Base-by-base conservation (phyloP, 2,888 invertebrate species). In the Arctia plantaginis region DNA sequence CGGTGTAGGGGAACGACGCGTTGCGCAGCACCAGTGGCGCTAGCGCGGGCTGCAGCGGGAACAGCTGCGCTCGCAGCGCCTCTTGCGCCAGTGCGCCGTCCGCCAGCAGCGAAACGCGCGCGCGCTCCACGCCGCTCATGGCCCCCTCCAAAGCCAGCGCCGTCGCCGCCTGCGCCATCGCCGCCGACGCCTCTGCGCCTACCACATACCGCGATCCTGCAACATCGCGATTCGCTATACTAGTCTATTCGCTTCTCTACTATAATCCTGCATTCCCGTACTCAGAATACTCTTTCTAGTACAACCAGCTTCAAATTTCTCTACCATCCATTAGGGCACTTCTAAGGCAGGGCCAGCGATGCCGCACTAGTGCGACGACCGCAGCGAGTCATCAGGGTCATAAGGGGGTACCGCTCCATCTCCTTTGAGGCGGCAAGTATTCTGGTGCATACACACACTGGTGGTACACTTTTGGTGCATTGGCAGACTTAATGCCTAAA, bases 1-100 rank as follows among this genome's bases (percentile, higher is more conserved):
- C 97, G 73, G 95, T 92, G 85, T 96, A 96, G 0, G 96, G 96
- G 81, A 79, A 76, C 64, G 89, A 77, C 20, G 85, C 83, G 77
- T 81, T 78, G 71, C 35, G 69, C n/a, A n/a, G 84, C 80, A 76
- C 73, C 4, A 62, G 70, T 74, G 35, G 33, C 35, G 62, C 18
- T 7, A 30, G 92, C 51, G 83, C 64, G 84, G 79, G 65, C 86
- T 73, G 78, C 76, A 77, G 72, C 71, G 72, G 62, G 62, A 62
- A 62, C 30, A 30, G 62, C 62, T 30, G 62, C 18, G 62, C 62
- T 2, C 62, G 62, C 30, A 30, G 30, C 71, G 80, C 75, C 80
- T 73, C 81, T 64, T 78, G 81, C 55, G 82, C 82, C 79, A 89
- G 82, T 74, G 76, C 79, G 64, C 88, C 87, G 66, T 78, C 85